Evolutionary conservation across 2,888 invertebrate genomes (phyloP), one percentile per base, ranked within the genome.

Genomic region (Resseliella maxima): DNA sequence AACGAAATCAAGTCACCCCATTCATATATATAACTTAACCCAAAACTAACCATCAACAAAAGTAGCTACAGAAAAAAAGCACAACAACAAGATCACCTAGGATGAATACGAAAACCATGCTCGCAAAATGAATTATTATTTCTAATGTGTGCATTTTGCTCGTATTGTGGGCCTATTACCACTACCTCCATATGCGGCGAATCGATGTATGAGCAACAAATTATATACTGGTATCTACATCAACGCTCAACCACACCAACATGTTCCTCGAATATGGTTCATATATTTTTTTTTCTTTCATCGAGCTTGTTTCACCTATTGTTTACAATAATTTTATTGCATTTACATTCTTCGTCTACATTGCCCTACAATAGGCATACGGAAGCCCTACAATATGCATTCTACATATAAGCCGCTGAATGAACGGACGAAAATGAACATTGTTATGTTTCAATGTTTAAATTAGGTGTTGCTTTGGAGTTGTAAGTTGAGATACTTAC

Each of bases 391-490:
- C 83, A 38, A 83, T 83, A 38, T 83, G 36, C 83, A 83, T n/a
- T 38, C 38, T n/a, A 21, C 38, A 83, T 24, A 72, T 38, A 83
- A 38, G 83, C 83, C 72, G 38, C 31, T 15, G 35, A 81, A 83
- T 10, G 41, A 38, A 83, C 83, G 83, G 38, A 83, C n/a, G 6
- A 83, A 83, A 83, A 83, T 83, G 83, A 38, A 83, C n/a, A 83
- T 83, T 38, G 38, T 83, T 83, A 83, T 83, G 83, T 83, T 83
- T 38, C 83, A 83, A 83, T 83, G 83, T 83, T 83, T 83, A 83
- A 83, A 83, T 83, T 38, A 83, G 72, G 72, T 72, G 72, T 72
- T 72, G 72, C 72, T 72, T 72, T 72, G 31, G 72, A 72, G 72
- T 72, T 72, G 72, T 72, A 72, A 72, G 72, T 72, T 18, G 38